These are phyloP conservation scores for Leucoptera coffeella DNA, from an alignment of 2,888 invertebrate species.

Conservation along the genomic window DNA sequence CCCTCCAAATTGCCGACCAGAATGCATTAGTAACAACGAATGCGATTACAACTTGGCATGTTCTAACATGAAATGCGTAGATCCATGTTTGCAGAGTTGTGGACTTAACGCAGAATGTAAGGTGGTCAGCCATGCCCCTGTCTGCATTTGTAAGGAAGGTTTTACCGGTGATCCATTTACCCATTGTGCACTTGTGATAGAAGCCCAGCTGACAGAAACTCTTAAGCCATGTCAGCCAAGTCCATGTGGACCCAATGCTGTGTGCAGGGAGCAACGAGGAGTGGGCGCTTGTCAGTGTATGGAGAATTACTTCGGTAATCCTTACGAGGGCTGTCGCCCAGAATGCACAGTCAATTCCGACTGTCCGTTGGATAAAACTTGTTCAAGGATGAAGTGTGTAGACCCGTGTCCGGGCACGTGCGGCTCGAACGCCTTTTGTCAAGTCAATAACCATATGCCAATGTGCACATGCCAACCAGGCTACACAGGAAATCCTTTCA, in stretches of 20 bases:
- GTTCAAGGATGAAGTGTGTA: slow-evolving; percentile 65
- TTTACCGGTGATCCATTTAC: slow-evolving; percentile 74
- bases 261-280: slow-evolving; percentile 54
- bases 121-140: slow-evolving; percentile 69
- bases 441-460: slow-evolving; percentile 69
- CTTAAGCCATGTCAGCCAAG: slow-evolving; percentile 59
- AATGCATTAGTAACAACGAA: slow-evolving; percentile 73
- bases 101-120: slow-evolving; percentile 69
- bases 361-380: slow-evolving; percentile 65
- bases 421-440: slow-evolving; percentile 65
- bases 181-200: slow-evolving; percentile 43
- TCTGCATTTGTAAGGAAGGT: slow-evolving; percentile 63
- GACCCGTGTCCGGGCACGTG: slow-evolving; percentile 79
- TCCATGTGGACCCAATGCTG: slow-evolving; percentile 58
- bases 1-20: slow-evolving; percentile 73
- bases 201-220: slow-evolving; percentile 24
- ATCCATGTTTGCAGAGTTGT: slow-evolving; percentile 69
- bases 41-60: slow-evolving; percentile 67
- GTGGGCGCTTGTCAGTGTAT: slow-evolving; percentile 64
- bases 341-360: slow-evolving; percentile 70
- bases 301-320: slow-evolving; percentile 64
- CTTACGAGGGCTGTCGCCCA: slow-evolving; percentile 71
- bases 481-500: slow-evolving; percentile 63
- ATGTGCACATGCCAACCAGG: slow-evolving; percentile 62
- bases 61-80: slow-evolving; percentile 66